phyloP scores from a whole-genome alignment of 2,888 invertebrate genomes.

The Luffia ferchaultella region DNA sequence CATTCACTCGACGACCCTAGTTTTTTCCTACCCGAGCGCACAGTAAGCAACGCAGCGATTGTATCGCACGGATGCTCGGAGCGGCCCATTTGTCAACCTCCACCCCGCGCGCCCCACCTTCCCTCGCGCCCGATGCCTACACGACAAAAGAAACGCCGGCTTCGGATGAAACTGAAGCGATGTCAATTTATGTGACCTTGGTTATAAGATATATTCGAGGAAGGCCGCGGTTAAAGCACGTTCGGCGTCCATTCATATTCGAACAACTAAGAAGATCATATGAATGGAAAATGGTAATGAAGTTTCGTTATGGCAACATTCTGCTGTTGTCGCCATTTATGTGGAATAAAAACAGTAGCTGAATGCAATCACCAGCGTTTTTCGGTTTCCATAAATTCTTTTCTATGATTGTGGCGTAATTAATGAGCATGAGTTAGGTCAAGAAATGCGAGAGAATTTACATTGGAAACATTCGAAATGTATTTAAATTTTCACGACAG shows the following conservation, averaged over 20 bases:
- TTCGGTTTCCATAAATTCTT: too few relatives aligned
- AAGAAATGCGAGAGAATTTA: too few relatives aligned
- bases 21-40: constrained; percentile 66
- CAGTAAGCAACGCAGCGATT: constrained; percentile 67
- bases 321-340: too few relatives aligned
- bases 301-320: too few relatives aligned
- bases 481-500: too few relatives aligned
- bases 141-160: constrained; percentile 50
- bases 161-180: constrained; percentile 46
- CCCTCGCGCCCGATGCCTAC: constrained; percentile 19
- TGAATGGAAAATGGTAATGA: constrained; percentile 5
- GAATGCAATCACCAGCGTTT: too few relatives aligned
- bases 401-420: too few relatives aligned
- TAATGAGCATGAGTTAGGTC: too few relatives aligned
- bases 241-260: constrained; percentile 8
- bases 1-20: constrained; percentile 42
- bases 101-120: constrained; percentile 19
- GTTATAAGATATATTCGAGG: constrained; percentile 12
- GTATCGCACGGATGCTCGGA: constrained; percentile 65
- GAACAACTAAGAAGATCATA: constrained; percentile 7
- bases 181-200: constrained; percentile 39
- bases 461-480: too few relatives aligned
- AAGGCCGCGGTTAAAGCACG: background rate
- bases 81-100: constrained; percentile 67
- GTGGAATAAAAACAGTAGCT: too few relatives aligned